Base-by-base conservation (phyloP, 2,113 vertebrate genomes). In the Pseudopodoces humilis region DNA sequence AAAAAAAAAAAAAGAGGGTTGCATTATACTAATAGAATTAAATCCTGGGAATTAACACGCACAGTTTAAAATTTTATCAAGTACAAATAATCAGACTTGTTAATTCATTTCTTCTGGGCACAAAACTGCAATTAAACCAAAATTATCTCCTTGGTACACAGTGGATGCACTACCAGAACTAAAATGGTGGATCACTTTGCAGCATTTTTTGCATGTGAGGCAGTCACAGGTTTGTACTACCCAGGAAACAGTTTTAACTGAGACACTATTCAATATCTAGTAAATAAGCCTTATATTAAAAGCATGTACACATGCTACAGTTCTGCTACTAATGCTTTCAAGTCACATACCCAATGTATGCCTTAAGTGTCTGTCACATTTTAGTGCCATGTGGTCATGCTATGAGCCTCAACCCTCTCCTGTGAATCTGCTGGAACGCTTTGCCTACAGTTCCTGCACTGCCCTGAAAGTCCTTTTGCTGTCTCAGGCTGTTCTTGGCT, bases 31-130 rank as follows among this genome's bases (percentile, higher is more conserved):
- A 94, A 94, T 78, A 83, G 72, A 80, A 91, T 82, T 86, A 92
- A 95, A 92, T 84, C 78, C 60, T 35, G 56, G 69, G 65, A 82
- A 87, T 92, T 92, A 89, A 83, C 52, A 79, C 44, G 33, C 13
- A 74, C 13, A 59, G 72, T 91, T 89, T 67, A 95, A 92, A 91
- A 56, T 82, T 84, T 47, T 91, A 79, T 91, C 78, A 84, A 84
- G 60, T 89, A 82, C 69, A 63, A 74, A 91, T 64, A 84, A 86
- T 86, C 84, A 89, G 31, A 82, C 81, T 55, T 71, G 21, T 82
- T 82, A 92, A 89, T 82, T 82, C 24, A 64, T 89, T 94, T 91
- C 44, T 82, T 75, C 60, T 44, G 75, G 58, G 33, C 65, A 87
- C 13, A 82, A 82, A 92, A 75, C 30, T 83, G 39, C 27, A 44